Percentiles rank a stretch among this genome's conserved stretches.
These are phyloP conservation scores for Neoaliturus tenellus DNA, from an alignment of 2,888 invertebrate species.

Conservation along the genomic window DNA sequence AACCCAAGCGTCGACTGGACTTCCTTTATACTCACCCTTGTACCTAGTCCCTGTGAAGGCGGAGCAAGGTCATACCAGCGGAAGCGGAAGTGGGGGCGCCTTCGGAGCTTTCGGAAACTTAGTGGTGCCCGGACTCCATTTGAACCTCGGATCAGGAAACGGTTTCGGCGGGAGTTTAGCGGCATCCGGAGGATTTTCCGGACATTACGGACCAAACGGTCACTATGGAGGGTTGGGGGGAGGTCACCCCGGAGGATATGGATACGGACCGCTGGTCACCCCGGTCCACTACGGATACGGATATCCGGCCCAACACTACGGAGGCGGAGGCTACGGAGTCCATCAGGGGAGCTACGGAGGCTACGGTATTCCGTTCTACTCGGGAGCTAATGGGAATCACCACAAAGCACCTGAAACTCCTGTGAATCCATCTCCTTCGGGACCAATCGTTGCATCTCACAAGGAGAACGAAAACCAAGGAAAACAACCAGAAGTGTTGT, in stretches of 20 bases:
- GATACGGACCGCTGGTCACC: not conserved
- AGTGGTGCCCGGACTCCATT: not conserved
- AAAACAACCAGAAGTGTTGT: not conserved
- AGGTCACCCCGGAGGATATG: not conserved
- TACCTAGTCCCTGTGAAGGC: not conserved
- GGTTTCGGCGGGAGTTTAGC: not conserved
- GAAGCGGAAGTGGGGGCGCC: not conserved
- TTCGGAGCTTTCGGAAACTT: not conserved
- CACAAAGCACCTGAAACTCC: not conserved
- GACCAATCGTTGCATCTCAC: not conserved
- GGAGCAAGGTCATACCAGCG: not conserved
- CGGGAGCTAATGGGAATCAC: not conserved
- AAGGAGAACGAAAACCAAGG: not conserved
- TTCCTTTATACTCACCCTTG: not conserved
- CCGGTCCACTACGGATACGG: not conserved
- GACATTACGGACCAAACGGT: not conserved
- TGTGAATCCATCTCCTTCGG: not conserved
- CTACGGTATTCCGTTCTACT: not conserved
- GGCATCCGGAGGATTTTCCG: not conserved
- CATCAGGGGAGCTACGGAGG: too few relatives aligned
- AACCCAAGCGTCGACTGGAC: not conserved
- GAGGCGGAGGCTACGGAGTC: not conserved
- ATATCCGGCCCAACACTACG: not conserved
- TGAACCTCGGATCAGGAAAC: not conserved
- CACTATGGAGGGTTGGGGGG: not conserved